Evolutionary conservation across 2,113 vertebrate genomes (phyloP).

Genomic region (Nanorana parkeri): DNA sequence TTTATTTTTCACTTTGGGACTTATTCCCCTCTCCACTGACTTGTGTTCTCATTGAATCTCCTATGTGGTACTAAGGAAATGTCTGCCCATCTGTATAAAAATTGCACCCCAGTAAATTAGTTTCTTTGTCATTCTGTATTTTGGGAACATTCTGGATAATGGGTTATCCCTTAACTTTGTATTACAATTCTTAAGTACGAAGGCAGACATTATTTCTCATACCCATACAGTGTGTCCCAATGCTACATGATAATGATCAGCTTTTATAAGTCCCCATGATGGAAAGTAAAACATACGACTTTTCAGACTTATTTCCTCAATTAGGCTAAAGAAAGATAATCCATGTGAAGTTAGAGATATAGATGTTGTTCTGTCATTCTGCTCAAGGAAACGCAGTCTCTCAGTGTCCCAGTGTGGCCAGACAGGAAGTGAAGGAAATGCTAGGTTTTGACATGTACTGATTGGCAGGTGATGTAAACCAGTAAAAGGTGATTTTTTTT

Average conservation of each 20-base stretch:
- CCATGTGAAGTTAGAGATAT: constrained; percentile 67
- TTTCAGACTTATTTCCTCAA: constrained; percentile 54
- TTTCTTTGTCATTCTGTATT: too few relatives aligned
- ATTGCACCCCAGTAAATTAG: too few relatives aligned
- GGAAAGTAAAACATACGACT: constrained; percentile 35
- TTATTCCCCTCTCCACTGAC: too few relatives aligned
- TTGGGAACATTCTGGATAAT: too few relatives aligned
- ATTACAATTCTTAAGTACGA: not conserved
- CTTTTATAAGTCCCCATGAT: constrained; percentile 2
- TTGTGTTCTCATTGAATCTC: too few relatives aligned
- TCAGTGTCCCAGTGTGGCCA: constrained; percentile 75
- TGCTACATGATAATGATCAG: constrained; percentile 2
- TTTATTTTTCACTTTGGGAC: too few relatives aligned
- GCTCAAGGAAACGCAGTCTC: constrained; percentile 75
- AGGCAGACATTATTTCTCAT: not conserved
- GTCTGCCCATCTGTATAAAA: too few relatives aligned
- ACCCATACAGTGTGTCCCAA: not conserved
- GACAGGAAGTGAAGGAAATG: constrained; percentile 78
- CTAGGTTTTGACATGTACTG: constrained; percentile 72
- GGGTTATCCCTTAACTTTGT: too few relatives aligned
- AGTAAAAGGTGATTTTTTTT: constrained; percentile 62
- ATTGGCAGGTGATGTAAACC: constrained; percentile 73
- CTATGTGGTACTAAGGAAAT: too few relatives aligned
- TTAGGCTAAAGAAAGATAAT: constrained; percentile 53
- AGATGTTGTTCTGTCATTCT: constrained; percentile 78